These are phyloP conservation scores for Corythoichthys haematopterus DNA, from an alignment of 2,113 vertebrate species.

Conservation along the genomic window DNA sequence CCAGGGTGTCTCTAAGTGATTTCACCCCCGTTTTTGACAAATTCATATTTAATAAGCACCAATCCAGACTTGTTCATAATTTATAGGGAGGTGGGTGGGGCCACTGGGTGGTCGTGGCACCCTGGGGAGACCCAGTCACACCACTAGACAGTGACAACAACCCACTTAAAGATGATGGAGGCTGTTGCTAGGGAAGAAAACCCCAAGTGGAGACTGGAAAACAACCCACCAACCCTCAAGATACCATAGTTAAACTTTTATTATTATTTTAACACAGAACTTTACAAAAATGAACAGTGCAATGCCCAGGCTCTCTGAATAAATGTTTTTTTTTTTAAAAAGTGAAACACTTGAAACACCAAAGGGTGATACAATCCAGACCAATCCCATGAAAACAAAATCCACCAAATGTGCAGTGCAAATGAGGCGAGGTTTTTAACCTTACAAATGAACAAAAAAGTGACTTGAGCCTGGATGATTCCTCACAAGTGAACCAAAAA, in stretches of 20 bases:
- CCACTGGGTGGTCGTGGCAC: constrained; percentile 36
- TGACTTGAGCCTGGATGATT: not conserved
- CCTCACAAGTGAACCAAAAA: constrained; percentile 5
- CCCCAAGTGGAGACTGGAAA: constrained; percentile 27
- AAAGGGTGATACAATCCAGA: constrained; percentile 1
- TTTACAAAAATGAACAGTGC: constrained; percentile 23
- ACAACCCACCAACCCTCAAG: constrained; percentile 16
- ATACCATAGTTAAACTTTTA: constrained; percentile 42
- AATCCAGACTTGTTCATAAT: constrained; percentile 67
- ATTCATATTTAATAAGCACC: constrained; percentile 68
- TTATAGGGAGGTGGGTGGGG: constrained; percentile 43
- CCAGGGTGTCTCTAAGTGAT: not conserved
- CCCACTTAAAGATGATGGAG: constrained; percentile 51
- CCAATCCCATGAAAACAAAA: constrained; percentile 11
- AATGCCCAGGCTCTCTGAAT: constrained; percentile 34
- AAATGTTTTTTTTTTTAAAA: not conserved
- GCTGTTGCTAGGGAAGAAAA: constrained; percentile 62
- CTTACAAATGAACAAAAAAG: not conserved
- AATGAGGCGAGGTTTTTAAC: not conserved
- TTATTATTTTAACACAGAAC: constrained; percentile 22
- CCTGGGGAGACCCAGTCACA: constrained; percentile 45
- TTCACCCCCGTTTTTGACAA: not conserved
- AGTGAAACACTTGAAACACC: not conserved
- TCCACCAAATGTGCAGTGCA: constrained; percentile 16
- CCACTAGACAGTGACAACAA: constrained; percentile 61